Percentiles rank a stretch among this genome's conserved stretches.
phyloP scores from a whole-genome alignment of 2,113 vertebrate species.

The Cromileptes altivelis region DNA sequence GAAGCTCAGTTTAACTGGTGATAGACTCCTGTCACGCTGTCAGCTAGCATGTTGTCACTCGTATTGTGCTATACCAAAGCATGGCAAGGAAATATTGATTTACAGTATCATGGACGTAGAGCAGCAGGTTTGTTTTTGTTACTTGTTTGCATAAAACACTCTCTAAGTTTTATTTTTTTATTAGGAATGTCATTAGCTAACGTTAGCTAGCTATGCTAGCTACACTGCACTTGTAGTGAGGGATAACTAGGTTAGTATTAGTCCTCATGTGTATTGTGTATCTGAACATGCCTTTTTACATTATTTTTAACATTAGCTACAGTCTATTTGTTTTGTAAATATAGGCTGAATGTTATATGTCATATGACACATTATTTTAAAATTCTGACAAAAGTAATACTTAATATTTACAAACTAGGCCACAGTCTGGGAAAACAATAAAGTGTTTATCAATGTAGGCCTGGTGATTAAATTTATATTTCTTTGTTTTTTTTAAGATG shows the following conservation, averaged over 20 bases:
- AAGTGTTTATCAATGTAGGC: background rate
- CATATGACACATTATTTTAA: background rate
- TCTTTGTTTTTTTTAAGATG: background rate
- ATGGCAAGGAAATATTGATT: constrained; percentile 81
- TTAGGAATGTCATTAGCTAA: background rate
- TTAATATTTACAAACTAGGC: background rate
- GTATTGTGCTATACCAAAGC: constrained; percentile 83
- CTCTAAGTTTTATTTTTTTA: too few species aligned
- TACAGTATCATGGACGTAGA: constrained; percentile 70
- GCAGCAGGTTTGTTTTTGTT: constrained; percentile 78
- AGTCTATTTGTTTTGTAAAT: background rate
- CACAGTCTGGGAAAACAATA: background rate
- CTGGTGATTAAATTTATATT: background rate
- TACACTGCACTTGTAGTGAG: too few species aligned
- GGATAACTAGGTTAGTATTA: background rate
- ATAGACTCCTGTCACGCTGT: constrained; percentile 67
- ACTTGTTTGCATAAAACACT: background rate
- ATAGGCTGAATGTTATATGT: background rate
- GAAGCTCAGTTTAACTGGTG: constrained; percentile 71
- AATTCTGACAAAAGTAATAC: background rate
- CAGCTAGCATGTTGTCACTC: constrained; percentile 85
- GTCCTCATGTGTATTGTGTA: background rate
- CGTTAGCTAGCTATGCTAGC: background rate
- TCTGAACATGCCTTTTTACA: background rate
- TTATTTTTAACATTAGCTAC: background rate